Conservation (phyloP, 2,888 invertebrate genomes). For the Horisme vitalbata region DNA sequence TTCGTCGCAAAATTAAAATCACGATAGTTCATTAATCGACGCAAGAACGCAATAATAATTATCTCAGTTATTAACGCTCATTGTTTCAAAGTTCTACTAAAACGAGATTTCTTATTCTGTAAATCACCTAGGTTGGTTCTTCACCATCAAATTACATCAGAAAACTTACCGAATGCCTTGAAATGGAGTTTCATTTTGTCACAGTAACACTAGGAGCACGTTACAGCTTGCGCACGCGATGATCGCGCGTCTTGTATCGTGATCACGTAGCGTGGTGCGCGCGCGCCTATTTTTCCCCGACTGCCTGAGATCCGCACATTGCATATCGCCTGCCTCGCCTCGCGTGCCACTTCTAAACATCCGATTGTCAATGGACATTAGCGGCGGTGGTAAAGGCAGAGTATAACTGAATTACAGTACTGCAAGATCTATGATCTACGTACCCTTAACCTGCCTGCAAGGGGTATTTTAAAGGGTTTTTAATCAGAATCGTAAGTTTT, state of each 20-base stretch:
- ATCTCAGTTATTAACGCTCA: constrained; percentile 27
- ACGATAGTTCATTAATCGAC: constrained; percentile 1
- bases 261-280: constrained; percentile 57
- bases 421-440: no score
- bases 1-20: no score
- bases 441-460: no score
- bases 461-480: no score
- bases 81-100: constrained; percentile 23
- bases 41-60: constrained; percentile 17
- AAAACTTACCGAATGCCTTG: constrained; percentile 66
- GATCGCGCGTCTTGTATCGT: constrained; percentile 41
- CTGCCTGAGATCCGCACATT: constrained; percentile 56
- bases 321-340: constrained; percentile 51
- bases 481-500: no score
- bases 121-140: background rate
- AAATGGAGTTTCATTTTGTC: constrained; percentile 69
- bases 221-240: constrained; percentile 38
- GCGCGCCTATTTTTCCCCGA: constrained; percentile 63
- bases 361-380: constrained; percentile 50
- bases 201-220: constrained; percentile 52
- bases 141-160: background rate
- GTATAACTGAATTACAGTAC: constrained; percentile 12
- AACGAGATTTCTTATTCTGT: background rate
- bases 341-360: constrained; percentile 61
- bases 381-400: constrained; percentile 21